These are phyloP conservation scores for Phyllostomus hastatus DNA, from an alignment of 2,113 vertebrate species.

Conservation along the genomic window DNA sequence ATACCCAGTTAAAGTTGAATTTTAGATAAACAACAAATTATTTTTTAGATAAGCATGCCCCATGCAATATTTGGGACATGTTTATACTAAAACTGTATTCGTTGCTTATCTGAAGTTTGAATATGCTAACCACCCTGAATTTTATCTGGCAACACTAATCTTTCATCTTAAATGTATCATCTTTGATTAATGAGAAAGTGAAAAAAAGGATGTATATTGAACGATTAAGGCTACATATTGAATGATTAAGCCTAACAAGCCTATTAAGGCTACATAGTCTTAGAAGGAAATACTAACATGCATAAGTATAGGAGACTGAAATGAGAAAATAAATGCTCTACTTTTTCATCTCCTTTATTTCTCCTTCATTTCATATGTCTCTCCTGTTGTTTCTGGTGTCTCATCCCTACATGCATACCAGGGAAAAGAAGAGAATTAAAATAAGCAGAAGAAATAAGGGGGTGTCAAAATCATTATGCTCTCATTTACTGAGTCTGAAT, in stretches of 20 bases:
- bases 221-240: background rate
- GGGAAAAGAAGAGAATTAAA: background rate
- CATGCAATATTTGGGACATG: background rate
- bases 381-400: background rate
- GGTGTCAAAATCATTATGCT: background rate
- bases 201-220: background rate
- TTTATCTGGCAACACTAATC: background rate
- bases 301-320: background rate
- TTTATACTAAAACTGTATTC: constrained; percentile 1
- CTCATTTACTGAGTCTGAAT: background rate
- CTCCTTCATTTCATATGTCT: background rate
- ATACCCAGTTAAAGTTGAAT: background rate
- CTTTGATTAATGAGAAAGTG: background rate
- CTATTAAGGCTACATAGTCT: background rate
- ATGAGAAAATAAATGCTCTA: background rate
- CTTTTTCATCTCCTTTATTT: background rate
- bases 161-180: background rate
- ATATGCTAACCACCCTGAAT: background rate
- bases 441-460: background rate
- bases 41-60: background rate
- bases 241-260: too few relatives aligned
- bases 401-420: background rate
- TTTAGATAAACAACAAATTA: background rate
- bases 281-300: background rate
- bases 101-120: constrained; percentile 15